Evolutionary conservation across 2,888 invertebrate species (phyloP), one percentile per base, ranked within the genome.

Genomic region (Branchellion lobata): DNA sequence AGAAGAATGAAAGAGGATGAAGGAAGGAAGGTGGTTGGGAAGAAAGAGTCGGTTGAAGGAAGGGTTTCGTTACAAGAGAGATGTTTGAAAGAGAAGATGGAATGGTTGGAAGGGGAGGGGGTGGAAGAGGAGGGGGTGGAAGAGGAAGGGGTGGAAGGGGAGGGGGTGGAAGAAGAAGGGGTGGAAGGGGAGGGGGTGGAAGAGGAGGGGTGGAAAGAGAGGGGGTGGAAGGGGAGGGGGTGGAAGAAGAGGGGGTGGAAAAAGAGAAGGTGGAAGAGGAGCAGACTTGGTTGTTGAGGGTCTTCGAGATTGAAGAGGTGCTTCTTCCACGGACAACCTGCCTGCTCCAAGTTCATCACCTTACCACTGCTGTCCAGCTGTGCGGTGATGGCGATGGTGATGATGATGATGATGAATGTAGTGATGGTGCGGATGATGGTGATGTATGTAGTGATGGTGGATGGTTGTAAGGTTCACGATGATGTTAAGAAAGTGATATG

Each of bases 261-360:
- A 8, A 47, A 47, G 18, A 8, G 18, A 8, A 8, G 18, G 18
- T 47, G 47, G 18, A 18, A 47, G 47, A 18, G 18, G 18, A 8
- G 18, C 8, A 47, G 11, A 47, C 47, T 18, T 14, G 47, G 18
- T 47, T 47, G 47, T 14, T 47, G 47, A 85, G 93, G 92, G 80
- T 91, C 90, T 89, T 99, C 98, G 78, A 98, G 86, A 69, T 91
- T 90, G 84, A 92, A 92, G 73, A 97, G 89, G 87, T 97, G 96
- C 79, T 93, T 92, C 85, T 94, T 94, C 96, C 96, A 99, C 0
- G 97, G 96, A 84, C 92, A 92, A 1, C 91, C 89, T 78, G 91
- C 91, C 53, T 85, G 80, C 0, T 86, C 87, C 14, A 99, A 89
- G 82, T 91, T 89, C 0, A 98, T 87, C 73, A 99, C 94, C 88